phyloP scores from a whole-genome alignment of 2,888 invertebrate genomes.

The Pyrrhia umbra region DNA sequence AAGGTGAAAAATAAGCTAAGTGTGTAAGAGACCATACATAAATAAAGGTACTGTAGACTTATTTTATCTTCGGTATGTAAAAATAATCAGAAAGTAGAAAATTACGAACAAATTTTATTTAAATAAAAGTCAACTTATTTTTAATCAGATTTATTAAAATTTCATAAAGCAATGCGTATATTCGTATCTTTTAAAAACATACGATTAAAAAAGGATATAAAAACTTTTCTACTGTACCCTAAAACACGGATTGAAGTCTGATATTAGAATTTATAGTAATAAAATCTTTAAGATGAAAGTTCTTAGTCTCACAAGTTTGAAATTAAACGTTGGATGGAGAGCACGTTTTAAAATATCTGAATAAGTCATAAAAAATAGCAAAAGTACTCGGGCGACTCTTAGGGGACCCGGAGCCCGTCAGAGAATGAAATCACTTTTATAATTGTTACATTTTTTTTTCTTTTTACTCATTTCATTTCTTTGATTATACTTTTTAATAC shows the following conservation, averaged over 20 bases:
- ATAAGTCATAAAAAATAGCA: constrained; percentile 48
- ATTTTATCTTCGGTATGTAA: too few species aligned
- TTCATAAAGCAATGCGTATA: too few species aligned
- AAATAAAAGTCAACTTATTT: too few species aligned
- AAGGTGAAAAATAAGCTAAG: background rate
- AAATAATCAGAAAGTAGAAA: too few species aligned
- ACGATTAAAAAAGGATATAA: background rate
- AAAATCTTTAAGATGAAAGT: constrained; percentile 54
- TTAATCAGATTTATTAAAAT: too few species aligned
- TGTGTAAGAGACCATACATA: background rate
- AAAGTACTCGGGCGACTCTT: constrained; percentile 27
- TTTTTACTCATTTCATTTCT: constrained; percentile 34
- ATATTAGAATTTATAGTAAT: constrained; percentile 52
- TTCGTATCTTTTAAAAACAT: background rate
- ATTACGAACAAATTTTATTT: too few species aligned
- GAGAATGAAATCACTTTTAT: constrained; percentile 53
- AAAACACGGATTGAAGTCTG: constrained; percentile 38
- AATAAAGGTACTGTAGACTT: background rate
- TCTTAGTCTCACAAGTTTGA: constrained; percentile 51
- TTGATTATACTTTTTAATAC: constrained; percentile 44
- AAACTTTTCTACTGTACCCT: background rate
- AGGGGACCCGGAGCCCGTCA: constrained; percentile 35
- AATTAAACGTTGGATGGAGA: constrained; percentile 53
- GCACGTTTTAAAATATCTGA: constrained; percentile 52
- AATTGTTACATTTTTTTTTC: constrained; percentile 43